These are phyloP conservation scores for Bryconaethiops microstoma DNA, from an alignment of 2,797 vertebrate genomes.

Conservation along the genomic window DNA sequence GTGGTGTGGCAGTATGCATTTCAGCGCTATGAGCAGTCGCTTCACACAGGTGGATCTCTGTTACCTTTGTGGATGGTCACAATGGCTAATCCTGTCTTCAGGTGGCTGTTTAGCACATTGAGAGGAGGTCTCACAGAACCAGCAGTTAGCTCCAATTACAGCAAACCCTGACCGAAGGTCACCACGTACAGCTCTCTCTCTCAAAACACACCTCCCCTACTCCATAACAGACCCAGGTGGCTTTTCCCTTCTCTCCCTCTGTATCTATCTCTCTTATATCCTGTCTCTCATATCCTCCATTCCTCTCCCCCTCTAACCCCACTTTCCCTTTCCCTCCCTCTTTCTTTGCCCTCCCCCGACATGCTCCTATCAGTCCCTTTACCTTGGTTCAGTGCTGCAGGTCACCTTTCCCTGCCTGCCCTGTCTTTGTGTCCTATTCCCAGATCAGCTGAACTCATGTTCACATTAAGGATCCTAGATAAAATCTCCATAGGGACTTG, in stretches of 20 bases:
- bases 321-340: conserved; percentile 40
- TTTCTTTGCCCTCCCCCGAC: conserved; percentile 21
- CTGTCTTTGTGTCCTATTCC: conserved; percentile 65
- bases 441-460: conserved; percentile 75
- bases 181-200: conserved; percentile 65
- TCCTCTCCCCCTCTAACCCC: conserved; percentile 10
- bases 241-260: conserved; percentile 62
- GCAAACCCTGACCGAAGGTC: conserved; percentile 79
- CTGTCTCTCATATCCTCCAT: conserved; percentile 29
- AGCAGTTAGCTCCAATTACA: conserved; percentile 81
- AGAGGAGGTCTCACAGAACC: conserved; percentile 75
- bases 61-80: conserved; percentile 78
- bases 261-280: conserved; percentile 46
- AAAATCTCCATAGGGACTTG: conserved; percentile 77
- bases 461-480: conserved; percentile 77
- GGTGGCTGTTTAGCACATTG: conserved; percentile 80
- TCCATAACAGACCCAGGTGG: conserved; percentile 73
- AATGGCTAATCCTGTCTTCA: conserved; percentile 80
- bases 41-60: conserved; percentile 75
- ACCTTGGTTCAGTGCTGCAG: conserved; percentile 73
- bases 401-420: conserved; percentile 72
- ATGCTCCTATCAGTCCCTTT: conserved; percentile 64
- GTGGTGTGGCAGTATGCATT: conserved; percentile 68
- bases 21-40: conserved; percentile 60
- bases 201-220: conserved; percentile 62